These are phyloP conservation scores for Neopelma chrysocephalum DNA, from an alignment of 2,797 vertebrate species.

Conservation along the genomic window DNA sequence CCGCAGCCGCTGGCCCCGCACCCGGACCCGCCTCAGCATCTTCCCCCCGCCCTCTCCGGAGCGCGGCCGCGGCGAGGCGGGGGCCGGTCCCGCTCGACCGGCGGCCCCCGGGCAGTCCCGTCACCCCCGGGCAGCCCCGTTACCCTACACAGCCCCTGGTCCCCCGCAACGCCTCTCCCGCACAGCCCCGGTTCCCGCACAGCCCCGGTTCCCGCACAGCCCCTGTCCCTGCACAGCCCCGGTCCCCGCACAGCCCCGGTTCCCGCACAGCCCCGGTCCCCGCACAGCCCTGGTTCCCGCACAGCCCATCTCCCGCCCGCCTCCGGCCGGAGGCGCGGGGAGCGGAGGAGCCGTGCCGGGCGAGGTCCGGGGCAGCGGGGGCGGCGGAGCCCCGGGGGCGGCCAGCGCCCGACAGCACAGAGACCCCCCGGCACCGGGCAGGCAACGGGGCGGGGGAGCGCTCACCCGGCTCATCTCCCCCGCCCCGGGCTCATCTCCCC, in stretches of 20 bases:
- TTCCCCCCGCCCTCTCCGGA: neutral
- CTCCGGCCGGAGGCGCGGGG: too few species aligned
- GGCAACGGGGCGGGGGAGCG: fast-evolving
- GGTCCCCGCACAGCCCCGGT: neutral
- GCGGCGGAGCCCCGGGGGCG: neutral
- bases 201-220: too few species aligned
- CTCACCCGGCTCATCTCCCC: neutral
- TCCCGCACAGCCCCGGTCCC: too few species aligned
- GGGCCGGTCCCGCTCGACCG: neutral
- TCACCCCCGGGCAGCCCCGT: too few species aligned
- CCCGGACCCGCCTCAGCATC: neutral
- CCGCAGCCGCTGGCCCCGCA: neutral
- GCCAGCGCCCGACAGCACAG: neutral
- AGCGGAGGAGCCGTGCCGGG: neutral
- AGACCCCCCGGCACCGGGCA: neutral
- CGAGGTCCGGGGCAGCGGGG: neutral
- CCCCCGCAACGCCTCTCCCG: too few species aligned
- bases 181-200: too few species aligned
- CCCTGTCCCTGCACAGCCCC: too few species aligned
- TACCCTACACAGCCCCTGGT: neutral
- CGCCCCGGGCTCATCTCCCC: too few species aligned
- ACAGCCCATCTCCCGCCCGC: too few species aligned
- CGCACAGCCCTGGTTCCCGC: too few species aligned
- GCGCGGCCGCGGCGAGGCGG: neutral
- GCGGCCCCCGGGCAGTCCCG: neutral